Evolutionary conservation across 1,140 invertebrate species (phyloP), one percentile per base, ranked within the genome.

Genomic region (Papilio dardanus): DNA sequence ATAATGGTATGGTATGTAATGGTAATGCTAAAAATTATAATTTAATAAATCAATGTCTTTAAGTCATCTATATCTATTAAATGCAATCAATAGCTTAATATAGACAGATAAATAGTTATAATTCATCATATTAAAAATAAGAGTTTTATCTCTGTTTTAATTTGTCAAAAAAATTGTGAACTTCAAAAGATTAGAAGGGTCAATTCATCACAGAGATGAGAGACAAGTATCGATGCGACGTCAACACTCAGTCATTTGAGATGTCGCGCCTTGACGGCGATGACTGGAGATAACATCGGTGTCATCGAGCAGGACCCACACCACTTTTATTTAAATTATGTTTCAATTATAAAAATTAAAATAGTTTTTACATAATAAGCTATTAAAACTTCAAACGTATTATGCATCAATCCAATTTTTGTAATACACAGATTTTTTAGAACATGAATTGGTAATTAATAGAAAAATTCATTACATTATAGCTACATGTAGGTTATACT

Each of bases 171-270:
- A 69, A 69, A 37, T 69, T 69, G 67, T 69, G 67, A 69, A 35
- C 67, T 69, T 69, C 35, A 69, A 37, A 42, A 69, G 67, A 69
- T 69, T 69, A 37, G 35, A 62, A 62, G 21, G 24, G 54, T 21
- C 54, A 71, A 71, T 71, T 71, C 46, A 46, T 46, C 37, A 46
- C 28, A 37, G 33, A 74, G 46, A 74, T 58, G 10, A 58, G 50
- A 65, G 50, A 75, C 30, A 74, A 75, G 46, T 88, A 89, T 90
- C 87, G 83, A 86, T 86, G 77, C 58, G 31, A 66, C 71, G 87
- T 86, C 86, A 75, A 76, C 84, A 81, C 81, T 87, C 79, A 71
- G 83, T 88, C 84, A 84, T 85, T 79, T 79, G 74, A 79, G 77
- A 85, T 81, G 83, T 84, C 77, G 74, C 78, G 40, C 69, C 74